These are phyloP conservation scores for Lathronympha strigana DNA, from an alignment of 2,888 invertebrate genomes.

Conservation along the genomic window DNA sequence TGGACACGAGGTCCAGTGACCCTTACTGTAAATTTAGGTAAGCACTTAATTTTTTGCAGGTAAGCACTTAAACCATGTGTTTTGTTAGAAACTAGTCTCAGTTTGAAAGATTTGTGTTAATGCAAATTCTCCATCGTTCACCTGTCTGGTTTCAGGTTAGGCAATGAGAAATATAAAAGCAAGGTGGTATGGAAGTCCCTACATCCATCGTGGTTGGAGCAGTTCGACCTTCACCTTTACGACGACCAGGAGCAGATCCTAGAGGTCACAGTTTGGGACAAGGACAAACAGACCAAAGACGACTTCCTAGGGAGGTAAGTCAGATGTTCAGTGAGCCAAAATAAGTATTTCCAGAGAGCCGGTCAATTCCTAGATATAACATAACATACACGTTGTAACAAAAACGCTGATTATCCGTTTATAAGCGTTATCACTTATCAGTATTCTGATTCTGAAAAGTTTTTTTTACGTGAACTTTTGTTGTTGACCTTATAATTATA, in stretches of 20 bases:
- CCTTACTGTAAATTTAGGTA: slow-evolving; percentile 98
- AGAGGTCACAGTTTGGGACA: slow-evolving; percentile 96
- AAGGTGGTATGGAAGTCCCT: slow-evolving; percentile 94
- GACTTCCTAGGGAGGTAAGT: slow-evolving; percentile 91
- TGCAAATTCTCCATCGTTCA: slow-evolving; percentile 16
- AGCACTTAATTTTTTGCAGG: slow-evolving; percentile 37
- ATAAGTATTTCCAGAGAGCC: too few relatives aligned
- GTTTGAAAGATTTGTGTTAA: background rate
- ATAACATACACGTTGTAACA: too few relatives aligned
- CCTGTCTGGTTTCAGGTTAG: slow-evolving; percentile 87
- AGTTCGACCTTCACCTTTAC: slow-evolving; percentile 98
- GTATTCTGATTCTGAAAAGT: too few relatives aligned
- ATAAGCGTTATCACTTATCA: too few relatives aligned
- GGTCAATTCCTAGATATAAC: too few relatives aligned
- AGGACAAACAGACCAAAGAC: slow-evolving; percentile 92
- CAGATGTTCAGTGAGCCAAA: too few relatives aligned
- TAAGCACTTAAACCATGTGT: background rate
- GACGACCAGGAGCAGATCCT: slow-evolving; percentile 96
- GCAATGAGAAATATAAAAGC: slow-evolving; percentile 98
- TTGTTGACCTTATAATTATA: too few relatives aligned
- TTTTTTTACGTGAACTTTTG: too few relatives aligned
- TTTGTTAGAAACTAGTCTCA: background rate
- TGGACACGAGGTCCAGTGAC: slow-evolving; percentile 94
- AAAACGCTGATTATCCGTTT: too few relatives aligned
- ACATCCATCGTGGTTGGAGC: slow-evolving; percentile 97